A percentile compares a stretch with the other conserved stretches of the same genome.
Evolutionary conservation across 2,888 invertebrate genomes (phyloP).

Genomic region (Auanema freiburgensis): DNA sequence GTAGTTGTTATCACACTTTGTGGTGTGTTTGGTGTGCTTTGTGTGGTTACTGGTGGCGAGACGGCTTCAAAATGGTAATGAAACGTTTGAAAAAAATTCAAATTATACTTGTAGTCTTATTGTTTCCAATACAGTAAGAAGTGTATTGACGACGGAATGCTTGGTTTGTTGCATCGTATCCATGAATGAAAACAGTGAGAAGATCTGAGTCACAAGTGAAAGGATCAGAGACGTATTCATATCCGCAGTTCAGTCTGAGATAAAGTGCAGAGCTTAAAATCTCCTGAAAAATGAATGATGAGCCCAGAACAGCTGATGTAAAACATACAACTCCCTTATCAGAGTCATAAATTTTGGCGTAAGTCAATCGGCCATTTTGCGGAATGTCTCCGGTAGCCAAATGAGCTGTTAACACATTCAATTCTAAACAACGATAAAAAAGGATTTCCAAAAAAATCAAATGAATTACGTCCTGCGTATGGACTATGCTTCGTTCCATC

Average conservation of each 20-base stretch:
- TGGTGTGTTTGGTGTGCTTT: too few relatives aligned
- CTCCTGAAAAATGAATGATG: constrained; percentile 15
- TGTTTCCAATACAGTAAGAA: constrained; percentile 19
- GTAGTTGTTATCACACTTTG: too few relatives aligned
- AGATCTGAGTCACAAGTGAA: constrained; percentile 46
- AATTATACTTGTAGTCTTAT: background rate
- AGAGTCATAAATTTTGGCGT: too few relatives aligned
- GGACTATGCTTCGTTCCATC: constrained; percentile 32
- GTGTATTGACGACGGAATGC: constrained; percentile 41
- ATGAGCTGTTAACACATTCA: background rate
- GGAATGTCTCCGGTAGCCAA: too few relatives aligned
- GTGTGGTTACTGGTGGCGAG: too few relatives aligned
- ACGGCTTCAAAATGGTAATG: too few relatives aligned
- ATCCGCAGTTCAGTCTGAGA: constrained; percentile 36
- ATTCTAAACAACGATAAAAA: background rate
- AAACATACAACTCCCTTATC: background rate
- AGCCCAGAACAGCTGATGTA: background rate
- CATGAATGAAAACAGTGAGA: constrained; percentile 39
- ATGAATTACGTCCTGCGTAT: constrained; percentile 19
- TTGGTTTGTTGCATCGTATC: constrained; percentile 40
- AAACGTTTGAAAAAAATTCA: too few relatives aligned
- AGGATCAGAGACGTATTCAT: constrained; percentile 49
- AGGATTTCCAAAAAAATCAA: background rate
- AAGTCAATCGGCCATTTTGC: too few relatives aligned
- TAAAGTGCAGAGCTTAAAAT: constrained; percentile 41